Evolutionary conservation across 1,140 invertebrate species (phyloP).

Genomic region (Ceratina australensis): DNA sequence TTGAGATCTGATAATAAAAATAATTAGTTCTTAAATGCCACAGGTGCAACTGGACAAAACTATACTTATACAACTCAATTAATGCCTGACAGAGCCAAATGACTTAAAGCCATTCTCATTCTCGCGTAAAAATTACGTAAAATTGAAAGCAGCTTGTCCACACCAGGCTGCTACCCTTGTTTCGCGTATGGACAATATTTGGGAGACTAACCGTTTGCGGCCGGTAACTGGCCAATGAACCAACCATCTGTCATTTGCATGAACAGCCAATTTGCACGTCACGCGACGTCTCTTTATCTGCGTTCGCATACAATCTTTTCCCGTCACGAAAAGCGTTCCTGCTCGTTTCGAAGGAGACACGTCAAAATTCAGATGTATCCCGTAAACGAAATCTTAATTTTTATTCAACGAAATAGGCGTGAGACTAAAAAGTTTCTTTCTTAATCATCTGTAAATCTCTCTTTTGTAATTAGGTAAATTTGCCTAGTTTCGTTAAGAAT

Average conservation of each 20-base stretch:
- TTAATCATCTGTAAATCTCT: too few species aligned
- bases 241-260: conserved; percentile 28
- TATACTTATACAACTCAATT: too few species aligned
- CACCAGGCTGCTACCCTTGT: not conserved
- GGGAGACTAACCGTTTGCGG: conserved; percentile 47
- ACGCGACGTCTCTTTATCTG: conserved; percentile 3
- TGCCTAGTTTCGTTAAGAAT: too few species aligned
- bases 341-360: too few species aligned
- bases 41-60: not conserved
- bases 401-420: too few species aligned
- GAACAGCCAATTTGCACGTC: conserved; percentile 36
- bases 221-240: conserved; percentile 24
- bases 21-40: too few species aligned
- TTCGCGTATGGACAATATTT: not conserved
- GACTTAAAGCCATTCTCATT: not conserved
- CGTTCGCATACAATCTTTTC: not conserved
- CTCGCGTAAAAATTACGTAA: not conserved
- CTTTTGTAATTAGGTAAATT: too few species aligned
- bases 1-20: too few species aligned
- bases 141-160: conserved; percentile 10
- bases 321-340: not conserved
- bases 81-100: too few species aligned
- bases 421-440: too few species aligned
- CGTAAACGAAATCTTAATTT: too few species aligned
- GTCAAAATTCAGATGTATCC: too few species aligned